Conservation (phyloP, 2,888 invertebrate genomes). For the Carpatolechia fugitivella region DNA sequence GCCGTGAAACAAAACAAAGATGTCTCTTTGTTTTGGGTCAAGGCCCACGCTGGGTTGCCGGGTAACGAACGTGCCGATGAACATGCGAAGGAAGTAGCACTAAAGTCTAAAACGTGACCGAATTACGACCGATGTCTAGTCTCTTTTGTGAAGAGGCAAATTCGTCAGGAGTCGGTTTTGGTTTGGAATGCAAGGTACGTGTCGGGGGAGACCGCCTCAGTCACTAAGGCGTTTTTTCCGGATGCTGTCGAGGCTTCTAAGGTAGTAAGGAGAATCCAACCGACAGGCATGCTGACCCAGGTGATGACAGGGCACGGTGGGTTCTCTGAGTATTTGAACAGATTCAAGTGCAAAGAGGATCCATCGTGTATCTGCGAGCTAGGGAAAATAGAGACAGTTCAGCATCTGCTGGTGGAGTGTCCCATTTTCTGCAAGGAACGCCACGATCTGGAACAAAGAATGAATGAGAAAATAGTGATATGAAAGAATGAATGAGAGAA, state of each 20-base stretch:
- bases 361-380: conserved; percentile 11
- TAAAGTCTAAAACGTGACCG: conserved; percentile 11
- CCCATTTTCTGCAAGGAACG: not conserved
- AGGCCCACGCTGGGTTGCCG: not conserved
- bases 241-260: not conserved
- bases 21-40: not conserved
- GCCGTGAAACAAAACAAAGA: not conserved
- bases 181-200: not conserved
- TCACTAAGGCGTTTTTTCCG: not conserved
- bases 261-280: not conserved
- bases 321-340: not conserved
- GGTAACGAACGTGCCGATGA: not conserved
- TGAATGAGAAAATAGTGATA: too few species aligned
- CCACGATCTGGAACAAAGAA: not conserved
- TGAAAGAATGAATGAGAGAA: too few species aligned
- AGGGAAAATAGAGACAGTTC: conserved; percentile 6
- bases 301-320: not conserved
- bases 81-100: conserved; percentile 5
- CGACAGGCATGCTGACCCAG: not conserved
- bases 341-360: not conserved
- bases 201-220: not conserved
- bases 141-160: not conserved
- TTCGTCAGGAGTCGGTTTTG: not conserved
- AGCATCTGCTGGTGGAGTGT: conserved; percentile 2
- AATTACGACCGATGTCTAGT: conserved; percentile 9